Conservation (phyloP, 2,113 vertebrate genomes). For the Ptychochromis oligacanthus region DNA sequence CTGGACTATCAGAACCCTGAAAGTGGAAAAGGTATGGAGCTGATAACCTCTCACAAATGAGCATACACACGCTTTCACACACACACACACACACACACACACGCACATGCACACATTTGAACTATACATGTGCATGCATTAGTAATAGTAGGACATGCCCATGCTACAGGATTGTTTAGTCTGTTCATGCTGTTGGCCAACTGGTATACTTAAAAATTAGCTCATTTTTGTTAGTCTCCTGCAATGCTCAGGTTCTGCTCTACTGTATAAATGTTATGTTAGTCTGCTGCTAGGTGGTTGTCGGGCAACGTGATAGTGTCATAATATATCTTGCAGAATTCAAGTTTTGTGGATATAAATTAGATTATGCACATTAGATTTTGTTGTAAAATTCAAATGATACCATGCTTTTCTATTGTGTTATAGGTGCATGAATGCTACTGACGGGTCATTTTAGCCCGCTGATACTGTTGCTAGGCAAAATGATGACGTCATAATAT, state of each 20-base stretch:
- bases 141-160: not conserved
- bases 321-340: too few relatives aligned
- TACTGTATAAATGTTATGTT: not conserved
- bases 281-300: not conserved
- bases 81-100: not conserved
- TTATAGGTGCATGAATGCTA: too few relatives aligned
- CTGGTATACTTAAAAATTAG: too few relatives aligned
- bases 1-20: constrained; percentile 93
- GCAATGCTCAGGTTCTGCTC: not conserved
- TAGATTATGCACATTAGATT: too few relatives aligned
- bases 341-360: too few relatives aligned
- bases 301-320: not conserved
- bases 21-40: constrained; percentile 91
- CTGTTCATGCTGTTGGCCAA: not conserved
- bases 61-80: not conserved
- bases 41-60: not conserved
- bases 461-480: too few relatives aligned
- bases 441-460: too few relatives aligned
- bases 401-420: too few relatives aligned
- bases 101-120: not conserved
- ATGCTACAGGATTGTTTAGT: not conserved
- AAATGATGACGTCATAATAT: too few relatives aligned
- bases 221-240: too few relatives aligned
- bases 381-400: too few relatives aligned
- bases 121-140: not conserved